Conservation (phyloP, 2,113 vertebrate genomes). For the Trematocara unimaculatum region DNA sequence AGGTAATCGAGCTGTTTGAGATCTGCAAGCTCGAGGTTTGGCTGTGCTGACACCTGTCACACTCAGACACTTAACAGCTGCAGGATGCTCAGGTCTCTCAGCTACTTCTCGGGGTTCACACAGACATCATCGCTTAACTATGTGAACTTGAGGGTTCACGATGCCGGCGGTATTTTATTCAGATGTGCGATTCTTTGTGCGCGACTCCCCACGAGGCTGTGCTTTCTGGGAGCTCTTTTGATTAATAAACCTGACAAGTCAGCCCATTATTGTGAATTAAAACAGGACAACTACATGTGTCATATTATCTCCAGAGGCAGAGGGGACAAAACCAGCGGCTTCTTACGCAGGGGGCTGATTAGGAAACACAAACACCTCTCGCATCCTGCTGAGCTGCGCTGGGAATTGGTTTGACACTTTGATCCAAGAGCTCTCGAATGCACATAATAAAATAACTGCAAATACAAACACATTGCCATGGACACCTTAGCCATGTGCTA, state of each 20-base stretch:
- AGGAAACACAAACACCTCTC: constrained; percentile 35
- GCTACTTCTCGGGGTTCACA: not conserved
- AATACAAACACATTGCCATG: not conserved
- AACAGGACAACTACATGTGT: constrained; percentile 18
- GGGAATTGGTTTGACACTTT: constrained; percentile 16
- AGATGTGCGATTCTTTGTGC: not conserved
- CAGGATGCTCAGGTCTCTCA: not conserved
- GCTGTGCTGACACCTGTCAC: constrained; percentile 10
- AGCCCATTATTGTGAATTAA: constrained; percentile 53
- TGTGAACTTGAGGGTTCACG: not conserved
- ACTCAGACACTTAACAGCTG: constrained; percentile 28
- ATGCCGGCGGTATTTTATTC: constrained; percentile 17
- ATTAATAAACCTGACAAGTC: constrained; percentile 60
- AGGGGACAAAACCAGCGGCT: constrained; percentile 6
- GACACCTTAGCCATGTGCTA: not conserved
- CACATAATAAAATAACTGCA: not conserved
- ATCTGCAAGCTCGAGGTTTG: constrained; percentile 22
- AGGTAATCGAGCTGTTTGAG: not conserved
- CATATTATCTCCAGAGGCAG: constrained; percentile 38
- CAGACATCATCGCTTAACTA: constrained; percentile 14
- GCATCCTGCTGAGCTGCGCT: constrained; percentile 4
- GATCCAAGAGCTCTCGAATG: constrained; percentile 18
- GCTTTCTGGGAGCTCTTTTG: constrained; percentile 37
- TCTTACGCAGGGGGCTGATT: constrained; percentile 44
- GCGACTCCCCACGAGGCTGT: not conserved